Evolutionary conservation across 2,113 vertebrate genomes (phyloP).

Genomic region (Vulpes ferrilata): DNA sequence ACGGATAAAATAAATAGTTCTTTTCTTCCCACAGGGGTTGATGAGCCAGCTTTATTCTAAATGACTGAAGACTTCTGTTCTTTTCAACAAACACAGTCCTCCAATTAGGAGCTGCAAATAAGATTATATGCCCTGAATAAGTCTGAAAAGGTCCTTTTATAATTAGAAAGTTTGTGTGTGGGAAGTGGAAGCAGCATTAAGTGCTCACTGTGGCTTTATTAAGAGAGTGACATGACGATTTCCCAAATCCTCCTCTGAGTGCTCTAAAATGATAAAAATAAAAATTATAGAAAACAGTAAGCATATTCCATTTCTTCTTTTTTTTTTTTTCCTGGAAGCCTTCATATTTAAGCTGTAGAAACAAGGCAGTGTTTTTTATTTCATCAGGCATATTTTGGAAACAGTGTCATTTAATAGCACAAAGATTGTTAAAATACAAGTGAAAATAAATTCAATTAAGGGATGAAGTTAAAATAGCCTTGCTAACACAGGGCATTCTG

Average conservation of each 20-base stretch:
- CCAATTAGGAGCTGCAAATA: conserved; percentile 90
- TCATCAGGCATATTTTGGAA: not conserved
- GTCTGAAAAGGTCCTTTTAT: conserved; percentile 89
- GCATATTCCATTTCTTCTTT: not conserved
- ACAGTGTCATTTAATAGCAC: not conserved
- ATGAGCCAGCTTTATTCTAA: conserved; percentile 86
- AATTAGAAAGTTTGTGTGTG: conserved; percentile 85
- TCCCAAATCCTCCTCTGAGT: conserved; percentile 76
- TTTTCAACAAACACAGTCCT: conserved; percentile 88
- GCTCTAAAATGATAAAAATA: conserved; percentile 81
- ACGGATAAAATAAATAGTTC: conserved; percentile 89
- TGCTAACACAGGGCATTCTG: not conserved
- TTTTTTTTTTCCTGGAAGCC: conserved; percentile 12
- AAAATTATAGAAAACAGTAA: conserved; percentile 76
- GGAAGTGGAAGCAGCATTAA: conserved; percentile 80
- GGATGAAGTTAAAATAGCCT: not conserved
- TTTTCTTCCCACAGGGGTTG: conserved; percentile 87
- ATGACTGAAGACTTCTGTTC: conserved; percentile 89
- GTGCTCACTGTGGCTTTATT: conserved; percentile 84
- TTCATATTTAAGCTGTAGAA: conserved; percentile 46
- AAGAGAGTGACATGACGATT: conserved; percentile 79
- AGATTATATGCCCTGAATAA: conserved; percentile 86
- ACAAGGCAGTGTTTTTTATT: conserved; percentile 10
- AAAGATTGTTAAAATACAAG: conserved; percentile 12
- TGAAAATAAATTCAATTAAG: not conserved